These are phyloP conservation scores for Oreonectes daqikongensis DNA, from an alignment of 2,797 vertebrate genomes.

Conservation along the genomic window DNA sequence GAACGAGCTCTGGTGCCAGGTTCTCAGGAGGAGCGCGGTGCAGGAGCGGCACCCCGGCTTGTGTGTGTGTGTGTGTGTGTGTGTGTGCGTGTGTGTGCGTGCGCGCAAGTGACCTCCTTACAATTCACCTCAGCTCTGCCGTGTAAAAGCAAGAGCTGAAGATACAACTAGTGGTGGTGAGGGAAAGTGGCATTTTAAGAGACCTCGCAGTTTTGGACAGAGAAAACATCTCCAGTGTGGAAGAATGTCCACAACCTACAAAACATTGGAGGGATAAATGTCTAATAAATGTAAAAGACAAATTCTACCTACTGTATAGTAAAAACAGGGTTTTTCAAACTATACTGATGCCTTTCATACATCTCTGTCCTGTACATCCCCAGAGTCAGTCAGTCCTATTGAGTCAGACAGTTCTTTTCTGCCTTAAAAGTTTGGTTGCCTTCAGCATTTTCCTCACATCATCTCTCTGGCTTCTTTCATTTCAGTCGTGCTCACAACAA, in stretches of 20 bases:
- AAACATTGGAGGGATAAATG: background rate
- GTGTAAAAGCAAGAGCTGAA: slow-evolving; percentile 16
- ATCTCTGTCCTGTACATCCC: too few species aligned
- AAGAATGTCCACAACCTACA: background rate
- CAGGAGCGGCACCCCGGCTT: slow-evolving; percentile 36
- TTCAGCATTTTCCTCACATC: background rate
- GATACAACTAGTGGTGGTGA: background rate
- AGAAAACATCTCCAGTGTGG: background rate
- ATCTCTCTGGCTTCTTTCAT: background rate
- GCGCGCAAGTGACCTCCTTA: slow-evolving; percentile 48
- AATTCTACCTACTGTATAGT: background rate
- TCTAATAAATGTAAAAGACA: background rate
- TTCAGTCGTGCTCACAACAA: background rate
- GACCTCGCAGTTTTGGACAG: slow-evolving; percentile 5
- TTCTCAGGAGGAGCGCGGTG: slow-evolving; percentile 68
- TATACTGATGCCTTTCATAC: too few species aligned
- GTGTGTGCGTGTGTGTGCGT: slow-evolving; percentile 39
- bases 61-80: slow-evolving; percentile 42
- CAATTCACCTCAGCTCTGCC: slow-evolving; percentile 59
- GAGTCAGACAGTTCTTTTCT: too few species aligned
- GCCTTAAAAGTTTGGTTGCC: background rate
- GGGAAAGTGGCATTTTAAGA: slow-evolving; percentile 1
- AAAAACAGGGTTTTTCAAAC: too few species aligned
- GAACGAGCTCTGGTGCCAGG: slow-evolving; percentile 66
- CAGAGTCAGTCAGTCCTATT: too few species aligned